Evolutionary conservation across 1,140 invertebrate genomes (phyloP).

Genomic region (Drosophila jambulina): DNA sequence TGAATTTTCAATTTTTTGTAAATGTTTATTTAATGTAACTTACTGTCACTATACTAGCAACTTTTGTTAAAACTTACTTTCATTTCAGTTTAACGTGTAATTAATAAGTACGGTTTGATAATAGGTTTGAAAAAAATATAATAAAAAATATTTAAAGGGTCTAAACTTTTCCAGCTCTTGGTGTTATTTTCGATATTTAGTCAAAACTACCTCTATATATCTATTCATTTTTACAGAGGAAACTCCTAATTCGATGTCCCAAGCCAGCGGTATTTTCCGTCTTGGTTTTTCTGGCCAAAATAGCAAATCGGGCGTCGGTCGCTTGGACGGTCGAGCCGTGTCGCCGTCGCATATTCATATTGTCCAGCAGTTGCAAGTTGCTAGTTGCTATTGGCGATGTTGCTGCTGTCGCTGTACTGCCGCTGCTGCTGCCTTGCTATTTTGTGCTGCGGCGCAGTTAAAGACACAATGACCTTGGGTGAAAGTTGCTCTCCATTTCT

Average conservation of each 20-base stretch:
- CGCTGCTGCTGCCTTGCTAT: conserved; percentile 51
- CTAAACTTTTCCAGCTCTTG: neutral
- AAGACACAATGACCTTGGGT: conserved; percentile 85
- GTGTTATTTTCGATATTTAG: no score
- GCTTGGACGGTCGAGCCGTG: conserved; percentile 30
- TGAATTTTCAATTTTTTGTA: no score
- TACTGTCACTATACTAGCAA: no score
- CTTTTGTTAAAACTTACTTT: no score
- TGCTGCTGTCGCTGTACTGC: conserved; percentile 24
- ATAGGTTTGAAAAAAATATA: neutral
- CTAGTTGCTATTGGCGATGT: conserved; percentile 27
- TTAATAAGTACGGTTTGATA: no score
- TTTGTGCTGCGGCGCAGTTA: conserved; percentile 69
- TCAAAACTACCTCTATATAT: neutral
- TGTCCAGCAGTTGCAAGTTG: conserved; percentile 49
- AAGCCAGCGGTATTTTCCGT: neutral
- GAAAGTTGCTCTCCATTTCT: conserved; percentile 84
- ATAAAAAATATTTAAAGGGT: neutral
- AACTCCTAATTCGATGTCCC: neutral
- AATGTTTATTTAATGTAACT: no score
- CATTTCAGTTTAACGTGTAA: no score
- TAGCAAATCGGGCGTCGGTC: conserved; percentile 42
- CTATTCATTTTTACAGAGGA: neutral
- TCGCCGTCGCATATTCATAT: conserved; percentile 47
- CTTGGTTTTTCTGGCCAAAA: conserved; percentile 33